These are phyloP conservation scores for Zeugodacus cucurbitae DNA, from an alignment of 1,140 invertebrate species.

Conservation along the genomic window DNA sequence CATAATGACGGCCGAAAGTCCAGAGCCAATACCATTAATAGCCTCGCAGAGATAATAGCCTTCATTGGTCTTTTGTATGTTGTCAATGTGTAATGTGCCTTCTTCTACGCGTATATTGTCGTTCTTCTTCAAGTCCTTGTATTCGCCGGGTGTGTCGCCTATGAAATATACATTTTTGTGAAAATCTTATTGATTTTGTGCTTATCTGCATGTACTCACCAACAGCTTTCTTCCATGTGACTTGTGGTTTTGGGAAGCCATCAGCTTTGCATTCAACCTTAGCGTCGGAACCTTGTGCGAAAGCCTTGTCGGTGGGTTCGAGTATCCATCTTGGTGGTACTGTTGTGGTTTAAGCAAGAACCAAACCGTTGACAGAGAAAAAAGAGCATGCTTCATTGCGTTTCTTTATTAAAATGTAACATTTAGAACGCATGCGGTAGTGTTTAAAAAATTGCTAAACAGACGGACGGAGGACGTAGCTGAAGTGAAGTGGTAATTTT, in stretches of 20 bases:
- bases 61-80: conserved; percentile 92
- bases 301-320: conserved; percentile 94
- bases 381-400: conserved; percentile 48
- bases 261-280: conserved; percentile 95
- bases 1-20: conserved; percentile 90
- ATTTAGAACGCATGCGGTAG: conserved; percentile 52
- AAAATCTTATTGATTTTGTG: not conserved
- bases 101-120: conserved; percentile 92
- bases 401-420: not conserved
- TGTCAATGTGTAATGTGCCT: conserved; percentile 87
- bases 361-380: conserved; percentile 41
- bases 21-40: conserved; percentile 94
- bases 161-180: not conserved
- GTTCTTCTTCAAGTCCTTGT: conserved; percentile 89
- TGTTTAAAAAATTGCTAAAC: conserved; percentile 33
- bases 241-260: conserved; percentile 92
- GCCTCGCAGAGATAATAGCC: conserved; percentile 96
- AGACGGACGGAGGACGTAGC: conserved; percentile 52
- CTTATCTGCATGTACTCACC: conserved; percentile 70
- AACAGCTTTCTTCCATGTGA: conserved; percentile 95
- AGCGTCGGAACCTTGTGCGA: conserved; percentile 92
- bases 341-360: conserved; percentile 63
- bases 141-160: conserved; percentile 91
- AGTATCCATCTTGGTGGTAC: conserved; percentile 97
- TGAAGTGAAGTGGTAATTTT: conserved; percentile 29